Conservation (phyloP, 2,113 vertebrate species). For the Nyctibius bracteatus region DNA sequence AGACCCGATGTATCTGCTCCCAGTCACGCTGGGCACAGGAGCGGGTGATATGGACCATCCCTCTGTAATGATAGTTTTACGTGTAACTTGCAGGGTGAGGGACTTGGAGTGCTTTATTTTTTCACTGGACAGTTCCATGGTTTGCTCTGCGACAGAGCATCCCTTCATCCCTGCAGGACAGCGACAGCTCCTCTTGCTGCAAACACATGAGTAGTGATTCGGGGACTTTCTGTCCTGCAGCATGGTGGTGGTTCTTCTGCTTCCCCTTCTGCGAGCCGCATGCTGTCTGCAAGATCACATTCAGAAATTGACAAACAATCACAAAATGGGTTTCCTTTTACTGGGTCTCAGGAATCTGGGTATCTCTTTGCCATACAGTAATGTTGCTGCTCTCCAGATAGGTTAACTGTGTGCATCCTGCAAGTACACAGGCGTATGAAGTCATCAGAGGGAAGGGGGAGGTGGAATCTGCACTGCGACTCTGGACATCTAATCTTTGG, state of each 20-base stretch:
- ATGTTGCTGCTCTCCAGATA: neutral
- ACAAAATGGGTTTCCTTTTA: neutral
- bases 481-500: neutral
- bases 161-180: neutral
- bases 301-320: neutral
- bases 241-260: neutral
- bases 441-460: neutral
- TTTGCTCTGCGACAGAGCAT: neutral
- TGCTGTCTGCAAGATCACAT: neutral
- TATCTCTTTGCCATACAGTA: neutral
- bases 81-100: neutral
- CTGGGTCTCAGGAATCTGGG: neutral
- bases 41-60: neutral
- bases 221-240: neutral
- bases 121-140: accelerated
- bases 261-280: neutral
- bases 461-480: neutral
- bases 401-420: neutral
- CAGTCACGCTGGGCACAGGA: neutral
- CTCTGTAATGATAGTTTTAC: neutral
- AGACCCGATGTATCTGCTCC: accelerated
- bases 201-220: accelerated
- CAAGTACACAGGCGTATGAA: neutral
- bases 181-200: neutral
- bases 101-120: neutral